Percentiles rank a stretch among this genome's conserved stretches.
Evolutionary conservation across 2,797 vertebrate genomes (phyloP).

Genomic region (Coracias cyanogaster): DNA sequence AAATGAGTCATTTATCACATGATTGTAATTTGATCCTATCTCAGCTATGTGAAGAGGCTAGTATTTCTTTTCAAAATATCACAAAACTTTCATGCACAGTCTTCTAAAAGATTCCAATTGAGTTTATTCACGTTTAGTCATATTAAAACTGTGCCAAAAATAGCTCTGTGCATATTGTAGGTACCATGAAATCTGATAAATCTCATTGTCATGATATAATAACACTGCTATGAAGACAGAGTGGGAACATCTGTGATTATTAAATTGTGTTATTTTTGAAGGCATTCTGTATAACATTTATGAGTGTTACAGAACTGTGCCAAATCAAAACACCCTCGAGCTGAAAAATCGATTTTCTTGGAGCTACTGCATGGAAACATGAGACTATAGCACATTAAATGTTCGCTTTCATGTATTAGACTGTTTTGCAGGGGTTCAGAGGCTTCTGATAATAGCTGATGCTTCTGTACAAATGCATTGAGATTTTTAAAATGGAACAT

Average conservation of each 20-base stretch:
- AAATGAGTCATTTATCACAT: not conserved
- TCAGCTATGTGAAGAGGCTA: not conserved
- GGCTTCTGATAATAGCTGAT: constrained; percentile 1
- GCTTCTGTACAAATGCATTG: not conserved
- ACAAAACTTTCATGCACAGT: not conserved
- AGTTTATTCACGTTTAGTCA: constrained; percentile 2
- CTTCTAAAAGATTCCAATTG: not conserved
- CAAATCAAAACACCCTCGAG: constrained; percentile 47
- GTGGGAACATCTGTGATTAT: constrained; percentile 65
- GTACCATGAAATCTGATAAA: constrained; percentile 62
- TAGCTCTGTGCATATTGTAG: not conserved
- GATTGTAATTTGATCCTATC: not conserved
- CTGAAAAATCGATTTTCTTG: constrained; percentile 68
- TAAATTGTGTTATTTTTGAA: constrained; percentile 69
- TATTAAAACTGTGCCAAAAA: constrained; percentile 39
- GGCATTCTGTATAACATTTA: constrained; percentile 48
- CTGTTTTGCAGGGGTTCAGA: not conserved
- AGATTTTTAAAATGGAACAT: not conserved
- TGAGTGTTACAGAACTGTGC: not conserved
- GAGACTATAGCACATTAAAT: constrained; percentile 33
- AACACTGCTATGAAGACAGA: constrained; percentile 56
- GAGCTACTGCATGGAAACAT: not conserved
- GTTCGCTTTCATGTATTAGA: constrained; percentile 41
- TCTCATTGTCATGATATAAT: constrained; percentile 60
- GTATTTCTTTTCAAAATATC: not conserved